Percentiles rank a stretch among this genome's conserved stretches.
These are phyloP conservation scores for Philereme transversata DNA, from an alignment of 2,888 invertebrate genomes.

Conservation along the genomic window DNA sequence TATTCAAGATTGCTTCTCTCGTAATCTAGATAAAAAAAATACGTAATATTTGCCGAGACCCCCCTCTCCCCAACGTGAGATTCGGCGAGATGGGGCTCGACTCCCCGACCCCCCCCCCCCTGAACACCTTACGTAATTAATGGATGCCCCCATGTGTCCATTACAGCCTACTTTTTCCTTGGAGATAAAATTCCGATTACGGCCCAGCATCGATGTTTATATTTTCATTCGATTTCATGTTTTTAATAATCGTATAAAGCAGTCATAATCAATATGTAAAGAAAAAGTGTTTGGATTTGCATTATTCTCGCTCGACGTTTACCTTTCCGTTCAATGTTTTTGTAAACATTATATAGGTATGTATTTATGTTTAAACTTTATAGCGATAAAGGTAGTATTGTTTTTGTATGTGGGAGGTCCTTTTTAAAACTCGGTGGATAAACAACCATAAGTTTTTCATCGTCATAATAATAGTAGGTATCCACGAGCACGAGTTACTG, in stretches of 20 bases:
- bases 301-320: conserved; percentile 58
- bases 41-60: too few species aligned
- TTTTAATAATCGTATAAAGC: conserved; percentile 51
- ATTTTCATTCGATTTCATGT: conserved; percentile 71
- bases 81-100: too few species aligned
- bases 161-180: too few species aligned
- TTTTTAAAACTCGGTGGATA: conserved; percentile 1
- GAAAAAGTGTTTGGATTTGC: conserved; percentile 53
- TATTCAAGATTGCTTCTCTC: too few species aligned
- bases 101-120: too few species aligned
- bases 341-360: conserved; percentile 60
- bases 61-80: too few species aligned
- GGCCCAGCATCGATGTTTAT: conserved; percentile 42
- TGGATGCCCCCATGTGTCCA: too few species aligned
- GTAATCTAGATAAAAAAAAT: too few species aligned
- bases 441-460: too few species aligned
- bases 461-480: too few species aligned
- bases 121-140: too few species aligned
- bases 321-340: conserved; percentile 63
- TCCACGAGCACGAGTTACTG: too few species aligned
- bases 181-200: neutral
- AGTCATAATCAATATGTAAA: conserved; percentile 31
- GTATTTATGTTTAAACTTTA: conserved; percentile 32
- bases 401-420: conserved; percentile 33
- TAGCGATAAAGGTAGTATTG: conserved; percentile 29